These are phyloP conservation scores for Rhizomys pruinosus DNA, from an alignment of 2,113 vertebrate species.

Conservation along the genomic window DNA sequence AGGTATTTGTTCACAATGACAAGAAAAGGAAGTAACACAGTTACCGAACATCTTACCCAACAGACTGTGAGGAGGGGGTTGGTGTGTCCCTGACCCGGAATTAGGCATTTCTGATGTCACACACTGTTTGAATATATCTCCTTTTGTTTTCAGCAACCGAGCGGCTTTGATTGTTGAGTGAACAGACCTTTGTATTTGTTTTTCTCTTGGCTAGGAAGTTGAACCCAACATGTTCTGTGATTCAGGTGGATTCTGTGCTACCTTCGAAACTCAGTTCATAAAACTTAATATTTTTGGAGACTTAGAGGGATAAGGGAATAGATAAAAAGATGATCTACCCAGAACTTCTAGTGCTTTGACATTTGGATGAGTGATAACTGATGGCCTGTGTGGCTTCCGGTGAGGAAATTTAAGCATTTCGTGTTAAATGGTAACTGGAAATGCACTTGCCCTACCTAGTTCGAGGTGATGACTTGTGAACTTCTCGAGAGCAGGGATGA, in stretches of 20 bases:
- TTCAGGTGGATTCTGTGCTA: not conserved
- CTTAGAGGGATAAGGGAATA: not conserved
- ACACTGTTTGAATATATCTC: not conserved
- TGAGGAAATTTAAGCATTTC: conserved; percentile 26
- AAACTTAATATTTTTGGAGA: conserved; percentile 16
- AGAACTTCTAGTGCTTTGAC: conserved; percentile 1
- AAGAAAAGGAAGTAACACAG: not conserved
- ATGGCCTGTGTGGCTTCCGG: not conserved
- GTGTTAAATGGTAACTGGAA: not conserved
- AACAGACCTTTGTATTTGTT: conserved; percentile 18
- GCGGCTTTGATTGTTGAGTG: not conserved
- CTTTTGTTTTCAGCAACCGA: not conserved
- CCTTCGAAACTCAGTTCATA: not conserved
- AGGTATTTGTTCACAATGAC: not conserved
- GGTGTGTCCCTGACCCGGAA: not conserved
- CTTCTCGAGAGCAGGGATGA: conserved; percentile 40
- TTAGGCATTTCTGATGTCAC: not conserved
- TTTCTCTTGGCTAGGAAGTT: not conserved
- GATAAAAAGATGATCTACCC: not conserved
- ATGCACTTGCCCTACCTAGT: not conserved
- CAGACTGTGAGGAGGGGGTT: conserved; percentile 14
- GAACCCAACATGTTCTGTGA: not conserved
- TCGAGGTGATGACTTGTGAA: conserved; percentile 33
- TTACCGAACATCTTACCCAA: conserved; percentile 37
- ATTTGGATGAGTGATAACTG: not conserved